phyloP scores from a whole-genome alignment of 2,113 vertebrate genomes.

The Semicossyphus pulcher region DNA sequence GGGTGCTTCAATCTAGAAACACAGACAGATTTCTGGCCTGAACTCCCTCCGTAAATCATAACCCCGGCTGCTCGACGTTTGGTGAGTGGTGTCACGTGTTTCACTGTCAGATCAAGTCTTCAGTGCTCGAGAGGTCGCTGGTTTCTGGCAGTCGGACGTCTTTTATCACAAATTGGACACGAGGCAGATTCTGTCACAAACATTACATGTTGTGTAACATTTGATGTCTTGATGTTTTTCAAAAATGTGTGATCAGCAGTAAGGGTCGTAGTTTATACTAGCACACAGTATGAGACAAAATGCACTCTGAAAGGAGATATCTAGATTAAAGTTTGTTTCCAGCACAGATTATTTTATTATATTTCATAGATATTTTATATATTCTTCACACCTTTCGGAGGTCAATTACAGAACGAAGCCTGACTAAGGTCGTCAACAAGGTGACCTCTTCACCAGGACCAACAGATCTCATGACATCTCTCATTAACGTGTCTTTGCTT shows the following conservation, averaged over 20 bases:
- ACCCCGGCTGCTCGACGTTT: background rate
- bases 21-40: background rate
- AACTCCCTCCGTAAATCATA: constrained; percentile 1
- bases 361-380: no score
- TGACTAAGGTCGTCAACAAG: no score
- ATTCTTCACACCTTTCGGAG: no score
- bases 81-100: constrained; percentile 1
- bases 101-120: background rate
- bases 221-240: background rate
- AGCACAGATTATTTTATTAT: no score
- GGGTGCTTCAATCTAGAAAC: constrained; percentile 8
- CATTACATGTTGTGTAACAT: background rate
- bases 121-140: background rate
- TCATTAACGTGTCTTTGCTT: background rate
- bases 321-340: no score
- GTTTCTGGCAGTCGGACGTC: background rate
- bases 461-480: background rate
- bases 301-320: no score
- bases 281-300: no score
- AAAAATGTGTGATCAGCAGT: no score
- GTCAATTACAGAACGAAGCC: no score
- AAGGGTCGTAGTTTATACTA: no score
- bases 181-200: background rate
- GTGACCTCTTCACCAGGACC: background rate
- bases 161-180: constrained; percentile 11